A percentile compares a stretch with the other conserved stretches of the same genome.
Evolutionary conservation across 2,797 vertebrate genomes (phyloP).

Genomic region (Poliocrania exsul): DNA sequence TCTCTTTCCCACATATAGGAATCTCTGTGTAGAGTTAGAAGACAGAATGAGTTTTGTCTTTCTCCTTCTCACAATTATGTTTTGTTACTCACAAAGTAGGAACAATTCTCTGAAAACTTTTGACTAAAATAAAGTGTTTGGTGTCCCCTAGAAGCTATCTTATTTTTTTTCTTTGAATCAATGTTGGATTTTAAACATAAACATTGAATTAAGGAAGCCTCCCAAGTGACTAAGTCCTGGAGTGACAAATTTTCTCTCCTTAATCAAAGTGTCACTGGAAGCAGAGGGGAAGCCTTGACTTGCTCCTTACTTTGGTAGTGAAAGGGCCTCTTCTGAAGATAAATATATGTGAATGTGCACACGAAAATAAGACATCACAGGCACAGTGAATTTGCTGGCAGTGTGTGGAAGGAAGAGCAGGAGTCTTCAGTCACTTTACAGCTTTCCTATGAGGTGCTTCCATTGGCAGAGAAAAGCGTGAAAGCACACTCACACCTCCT

Average conservation of each 20-base stretch:
- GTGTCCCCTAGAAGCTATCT: neutral
- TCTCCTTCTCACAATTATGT: neutral
- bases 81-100: neutral
- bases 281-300: neutral
- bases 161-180: neutral
- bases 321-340: neutral
- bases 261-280: neutral
- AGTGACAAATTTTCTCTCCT: neutral
- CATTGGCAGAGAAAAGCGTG: conserved; percentile 1
- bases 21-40: neutral
- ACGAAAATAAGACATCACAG: neutral
- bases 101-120: neutral
- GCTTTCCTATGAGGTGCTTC: conserved; percentile 27
- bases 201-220: neutral
- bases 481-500: conserved; percentile 24
- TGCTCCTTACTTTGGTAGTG: neutral
- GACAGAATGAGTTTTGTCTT: neutral
- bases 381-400: neutral
- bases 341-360: neutral
- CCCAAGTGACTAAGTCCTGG: neutral
- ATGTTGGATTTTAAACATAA: neutral
- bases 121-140: neutral
- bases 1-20: neutral
- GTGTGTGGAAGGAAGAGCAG: neutral
- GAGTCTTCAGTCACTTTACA: conserved; percentile 22